These are phyloP conservation scores for Cygnus olor DNA, from an alignment of 2,797 vertebrate genomes.

Conservation along the genomic window DNA sequence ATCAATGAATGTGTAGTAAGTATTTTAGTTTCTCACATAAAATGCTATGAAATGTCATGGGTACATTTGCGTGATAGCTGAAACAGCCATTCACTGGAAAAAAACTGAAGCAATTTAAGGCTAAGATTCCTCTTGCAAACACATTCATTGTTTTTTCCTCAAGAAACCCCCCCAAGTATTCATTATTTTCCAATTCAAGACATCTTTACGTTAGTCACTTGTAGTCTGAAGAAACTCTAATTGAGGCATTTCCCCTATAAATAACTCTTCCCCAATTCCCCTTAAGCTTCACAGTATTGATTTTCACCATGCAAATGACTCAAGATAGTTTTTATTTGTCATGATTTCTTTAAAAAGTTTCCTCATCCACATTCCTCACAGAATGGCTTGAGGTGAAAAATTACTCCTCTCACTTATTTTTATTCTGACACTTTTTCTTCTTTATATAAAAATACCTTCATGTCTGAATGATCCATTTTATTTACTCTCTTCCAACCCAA, in stretches of 20 bases:
- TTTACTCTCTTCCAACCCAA: background rate
- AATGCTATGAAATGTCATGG: background rate
- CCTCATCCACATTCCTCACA: background rate
- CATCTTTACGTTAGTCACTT: background rate
- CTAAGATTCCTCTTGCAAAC: constrained; percentile 3
- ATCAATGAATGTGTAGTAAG: background rate
- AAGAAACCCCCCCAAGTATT: constrained; percentile 2
- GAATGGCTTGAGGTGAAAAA: background rate
- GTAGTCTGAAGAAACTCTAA: constrained; percentile 1
- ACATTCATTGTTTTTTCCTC: constrained; percentile 13
- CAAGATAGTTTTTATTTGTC: background rate
- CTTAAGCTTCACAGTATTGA: background rate
- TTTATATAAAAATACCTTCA: background rate
- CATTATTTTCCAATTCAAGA: background rate
- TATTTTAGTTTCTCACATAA: background rate
- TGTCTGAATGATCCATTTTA: background rate
- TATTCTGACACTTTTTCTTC: background rate
- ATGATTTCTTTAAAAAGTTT: background rate
- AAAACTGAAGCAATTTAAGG: background rate
- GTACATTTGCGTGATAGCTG: background rate
- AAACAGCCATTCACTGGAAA: background rate
- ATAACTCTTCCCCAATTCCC: background rate
- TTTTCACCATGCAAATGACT: constrained; percentile 7
- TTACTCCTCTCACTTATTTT: background rate
- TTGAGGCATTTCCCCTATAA: background rate